A percentile compares a stretch with the other conserved stretches of the same genome.
Conservation (phyloP, 2,113 vertebrate genomes). For the Acrocephalus kingi region DNA sequence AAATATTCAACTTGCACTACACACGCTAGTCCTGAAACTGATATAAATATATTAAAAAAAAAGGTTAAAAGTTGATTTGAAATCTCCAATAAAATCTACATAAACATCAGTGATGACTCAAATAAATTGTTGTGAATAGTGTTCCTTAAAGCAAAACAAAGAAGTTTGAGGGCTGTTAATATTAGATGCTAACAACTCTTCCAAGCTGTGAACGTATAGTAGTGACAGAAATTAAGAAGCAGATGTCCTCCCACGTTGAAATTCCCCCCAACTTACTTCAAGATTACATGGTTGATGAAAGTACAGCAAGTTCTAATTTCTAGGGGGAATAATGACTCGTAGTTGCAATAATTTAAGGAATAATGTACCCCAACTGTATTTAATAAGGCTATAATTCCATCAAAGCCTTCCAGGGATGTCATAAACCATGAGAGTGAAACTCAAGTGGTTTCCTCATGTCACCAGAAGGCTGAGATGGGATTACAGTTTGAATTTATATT, state of each 20-base stretch:
- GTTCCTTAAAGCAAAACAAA: neutral
- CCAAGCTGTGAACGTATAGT: neutral
- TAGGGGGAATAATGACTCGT: conserved; percentile 54
- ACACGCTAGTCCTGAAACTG: neutral
- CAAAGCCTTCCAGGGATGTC: conserved; percentile 37
- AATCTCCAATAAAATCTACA: neutral
- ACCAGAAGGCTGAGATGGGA: conserved; percentile 50
- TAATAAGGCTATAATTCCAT: conserved; percentile 56
- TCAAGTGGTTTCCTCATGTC: conserved; percentile 35
- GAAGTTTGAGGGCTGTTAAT: neutral
- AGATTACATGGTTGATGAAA: conserved; percentile 40
- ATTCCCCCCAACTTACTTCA: conserved; percentile 31
- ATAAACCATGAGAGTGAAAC: conserved; percentile 46
- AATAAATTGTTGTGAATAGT: neutral
- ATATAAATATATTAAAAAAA: neutral
- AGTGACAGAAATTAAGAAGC: conserved; percentile 41
- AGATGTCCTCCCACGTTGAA: neutral
- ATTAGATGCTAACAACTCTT: neutral
- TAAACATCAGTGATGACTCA: neutral
- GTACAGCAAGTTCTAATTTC: conserved; percentile 58
- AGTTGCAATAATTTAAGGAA: conserved; percentile 61
- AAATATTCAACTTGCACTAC: neutral
- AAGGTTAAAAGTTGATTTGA: neutral
- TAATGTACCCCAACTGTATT: conserved; percentile 61
- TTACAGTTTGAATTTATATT: conserved; percentile 52